A percentile compares a stretch with the other conserved stretches of the same genome.
These are phyloP conservation scores for Meteorus cinctellus DNA, from an alignment of 2,888 invertebrate genomes.

Conservation along the genomic window DNA sequence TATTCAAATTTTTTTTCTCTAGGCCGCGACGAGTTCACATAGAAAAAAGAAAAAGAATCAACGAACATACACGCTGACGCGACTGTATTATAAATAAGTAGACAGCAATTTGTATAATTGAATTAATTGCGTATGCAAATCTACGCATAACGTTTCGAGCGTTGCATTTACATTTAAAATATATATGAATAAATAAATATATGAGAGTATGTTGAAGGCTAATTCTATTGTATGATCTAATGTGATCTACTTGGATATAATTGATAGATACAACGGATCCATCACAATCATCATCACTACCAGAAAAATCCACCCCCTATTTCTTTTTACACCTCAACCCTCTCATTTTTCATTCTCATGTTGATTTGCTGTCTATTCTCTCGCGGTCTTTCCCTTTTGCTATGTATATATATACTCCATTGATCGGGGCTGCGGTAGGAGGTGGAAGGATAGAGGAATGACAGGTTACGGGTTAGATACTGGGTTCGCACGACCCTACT, in stretches of 20 bases:
- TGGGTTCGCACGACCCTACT: constrained; percentile 71
- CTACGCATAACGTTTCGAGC: constrained; percentile 35
- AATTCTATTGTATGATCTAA: constrained; percentile 69
- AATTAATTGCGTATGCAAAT: constrained; percentile 66
- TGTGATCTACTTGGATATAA: constrained; percentile 67
- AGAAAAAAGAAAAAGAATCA: background rate
- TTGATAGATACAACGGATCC: constrained; percentile 65
- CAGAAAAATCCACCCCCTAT: background rate
- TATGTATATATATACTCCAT: constrained; percentile 1
- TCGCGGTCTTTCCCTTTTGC: constrained; percentile 8
- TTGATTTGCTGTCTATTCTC: background rate
- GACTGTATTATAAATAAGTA: background rate
- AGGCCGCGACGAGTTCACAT: constrained; percentile 32
- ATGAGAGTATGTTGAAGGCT: constrained; percentile 46
- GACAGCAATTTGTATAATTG: constrained; percentile 58
- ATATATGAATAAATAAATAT: constrained; percentile 31
- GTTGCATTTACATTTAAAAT: constrained; percentile 12
- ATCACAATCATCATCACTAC: constrained; percentile 6
- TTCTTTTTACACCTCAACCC: constrained; percentile 18
- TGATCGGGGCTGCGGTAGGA: constrained; percentile 26
- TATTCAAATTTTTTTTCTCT: constrained; percentile 24
- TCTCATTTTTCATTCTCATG: background rate
- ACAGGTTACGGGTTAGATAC: constrained; percentile 67
- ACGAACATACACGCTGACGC: background rate
- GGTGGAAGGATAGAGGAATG: constrained; percentile 66